Base-by-base conservation (phyloP, 2,888 invertebrate genomes). In the Heliconius hortense region DNA sequence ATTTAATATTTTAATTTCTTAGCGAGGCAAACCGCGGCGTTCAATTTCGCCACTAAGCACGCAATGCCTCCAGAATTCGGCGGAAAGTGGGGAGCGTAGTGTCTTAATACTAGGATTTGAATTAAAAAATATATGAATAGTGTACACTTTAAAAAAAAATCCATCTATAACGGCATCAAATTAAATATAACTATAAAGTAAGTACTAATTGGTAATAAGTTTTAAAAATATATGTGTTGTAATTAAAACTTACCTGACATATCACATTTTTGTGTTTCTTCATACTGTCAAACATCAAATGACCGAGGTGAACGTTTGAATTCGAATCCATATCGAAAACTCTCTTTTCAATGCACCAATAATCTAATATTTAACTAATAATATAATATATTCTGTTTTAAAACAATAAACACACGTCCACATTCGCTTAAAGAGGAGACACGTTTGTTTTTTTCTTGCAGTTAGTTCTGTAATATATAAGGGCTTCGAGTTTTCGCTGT, bases 291-390 rank as follows among this genome's bases (percentile, higher is more conserved):
- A 87, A 53, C 64, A 88, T 75, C 39, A 88, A 69, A 66, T 88
- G 84, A 10, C 89, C 89, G 48, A 88, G 70, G 76, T 88, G 85
- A 69, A 81, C 82, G 24, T 86, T 72, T 1, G 73, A n/a, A 48
- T 75, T 53, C 18, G 64, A 59, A 74, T 70, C 74, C 74, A 74
- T 74, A 28, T 59, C 24, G 53, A 56, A 15, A 18, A 21, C n/a
- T 64, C 3, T 64, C 28, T 66, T 21, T 13, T 73, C 59, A 56
- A 35, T 39, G 0, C 28, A 31, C 13, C 1, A 15, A 63, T 18
- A 2, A 21, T 2, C 13, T 2, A 28, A 24, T 72, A n/a, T 48
- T 63, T 21, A 8, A 4, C 3, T 0, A 28, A 48, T 0, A 43
- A 63, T 28, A n/a, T 28, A 24, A 48, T 62, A 11, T 28, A 13